Conservation (phyloP, 2,113 vertebrate species). For the human region GRCh38 chr1:244180001-244180500, state of each 20-base stretch:
- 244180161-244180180: neutral
- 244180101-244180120: neutral
- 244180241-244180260: neutral
- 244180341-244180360: neutral
- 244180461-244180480: neutral
- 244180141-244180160: neutral
- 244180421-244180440: neutral
- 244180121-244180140: neutral
- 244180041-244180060: slow-evolving; percentile 31
- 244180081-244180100: neutral
- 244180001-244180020: slow-evolving; percentile 46
- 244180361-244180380: neutral
- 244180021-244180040: neutral
- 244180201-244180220: slow-evolving; percentile 21
- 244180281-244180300: neutral
- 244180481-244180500: neutral
- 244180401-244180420: neutral
- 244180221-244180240: neutral
- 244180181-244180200: neutral
- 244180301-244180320: neutral
- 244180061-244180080: slow-evolving; percentile 1
- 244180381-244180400: neutral
- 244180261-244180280: neutral
- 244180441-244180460: neutral
- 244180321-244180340: neutral